phyloP scores from a whole-genome alignment of 1,140 invertebrate genomes.

The Zaprionus gabonicus region DNA sequence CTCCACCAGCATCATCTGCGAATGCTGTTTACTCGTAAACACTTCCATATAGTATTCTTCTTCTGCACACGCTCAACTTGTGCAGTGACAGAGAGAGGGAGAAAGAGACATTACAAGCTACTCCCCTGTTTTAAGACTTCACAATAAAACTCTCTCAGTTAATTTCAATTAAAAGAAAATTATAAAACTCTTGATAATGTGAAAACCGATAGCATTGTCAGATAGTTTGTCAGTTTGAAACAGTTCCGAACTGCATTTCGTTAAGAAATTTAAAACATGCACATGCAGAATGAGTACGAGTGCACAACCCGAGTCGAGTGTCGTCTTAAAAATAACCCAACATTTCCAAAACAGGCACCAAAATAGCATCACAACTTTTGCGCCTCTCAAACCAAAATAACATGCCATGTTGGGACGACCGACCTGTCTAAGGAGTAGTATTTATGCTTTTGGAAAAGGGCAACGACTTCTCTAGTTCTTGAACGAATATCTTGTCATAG shows the following conservation, averaged over 20 bases:
- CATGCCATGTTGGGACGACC: conserved; percentile 28
- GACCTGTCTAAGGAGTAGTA: conserved; percentile 30
- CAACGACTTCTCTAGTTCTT: conserved; percentile 62
- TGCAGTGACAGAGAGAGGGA: not conserved
- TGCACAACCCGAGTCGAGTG: conserved; percentile 26
- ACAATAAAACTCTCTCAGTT: not conserved
- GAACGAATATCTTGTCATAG: conserved; percentile 27
- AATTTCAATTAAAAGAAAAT: conserved; percentile 66
- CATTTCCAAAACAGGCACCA: conserved; percentile 50
- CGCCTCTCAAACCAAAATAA: conserved; percentile 68
- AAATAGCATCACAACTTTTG: conserved; percentile 55
- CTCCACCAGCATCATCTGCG: conserved; percentile 18
- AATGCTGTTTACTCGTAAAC: conserved; percentile 11
- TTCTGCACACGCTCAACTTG: not conserved
- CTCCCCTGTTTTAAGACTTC: not conserved
- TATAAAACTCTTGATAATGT: conserved; percentile 33
- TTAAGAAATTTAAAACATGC: conserved; percentile 5
- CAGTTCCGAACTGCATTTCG: conserved; percentile 9
- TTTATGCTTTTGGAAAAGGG: conserved; percentile 66
- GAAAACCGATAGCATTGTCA: conserved; percentile 41
- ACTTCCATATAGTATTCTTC: not conserved
- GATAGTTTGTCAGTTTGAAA: not conserved
- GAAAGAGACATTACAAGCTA: not conserved
- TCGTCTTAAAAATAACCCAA: conserved; percentile 41
- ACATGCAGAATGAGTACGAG: conserved; percentile 16